phyloP scores from a whole-genome alignment of 2,888 invertebrate genomes.

The Criorhina ranunculi region DNA sequence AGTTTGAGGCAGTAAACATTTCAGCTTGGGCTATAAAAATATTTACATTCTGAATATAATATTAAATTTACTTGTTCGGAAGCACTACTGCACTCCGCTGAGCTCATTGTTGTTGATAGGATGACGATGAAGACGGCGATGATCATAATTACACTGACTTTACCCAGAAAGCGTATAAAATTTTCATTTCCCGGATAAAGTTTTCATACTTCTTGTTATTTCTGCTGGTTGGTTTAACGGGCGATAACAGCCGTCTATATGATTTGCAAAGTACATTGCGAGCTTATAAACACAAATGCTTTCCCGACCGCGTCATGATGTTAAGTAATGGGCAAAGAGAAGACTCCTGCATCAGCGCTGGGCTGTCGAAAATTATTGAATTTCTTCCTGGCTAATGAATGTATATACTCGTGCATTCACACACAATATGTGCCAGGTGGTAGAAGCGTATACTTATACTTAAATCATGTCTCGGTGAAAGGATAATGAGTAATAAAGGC shows the following conservation, averaged over 20 bases:
- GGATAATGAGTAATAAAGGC: conserved; percentile 58
- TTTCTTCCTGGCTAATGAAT: conserved; percentile 36
- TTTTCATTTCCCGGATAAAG: conserved; percentile 47
- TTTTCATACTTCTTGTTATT: conserved; percentile 21
- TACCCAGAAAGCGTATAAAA: conserved; percentile 37
- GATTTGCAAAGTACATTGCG: conserved; percentile 35
- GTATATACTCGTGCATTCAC: conserved; percentile 6
- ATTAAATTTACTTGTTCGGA: conserved; percentile 26
- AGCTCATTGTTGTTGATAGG: not conserved
- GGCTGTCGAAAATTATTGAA: conserved; percentile 62
- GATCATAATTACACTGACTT: conserved; percentile 47
- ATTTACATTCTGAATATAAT: conserved; percentile 61
- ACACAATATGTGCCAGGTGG: conserved; percentile 51
- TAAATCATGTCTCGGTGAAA: conserved; percentile 64
- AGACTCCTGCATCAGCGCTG: not conserved
- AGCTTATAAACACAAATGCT: conserved; percentile 23
- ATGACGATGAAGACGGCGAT: conserved; percentile 24
- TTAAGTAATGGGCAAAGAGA: conserved; percentile 41
- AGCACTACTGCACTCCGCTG: conserved; percentile 3
- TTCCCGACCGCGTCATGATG: conserved; percentile 38
- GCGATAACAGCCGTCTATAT: conserved; percentile 47
- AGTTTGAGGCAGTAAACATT: conserved; percentile 53
- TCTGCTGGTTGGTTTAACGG: conserved; percentile 35
- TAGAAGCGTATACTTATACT: conserved; percentile 27
- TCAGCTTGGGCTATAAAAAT: conserved; percentile 55